Conservation (phyloP, 2,797 vertebrate genomes). For the Enteromius fasciolatus region DNA sequence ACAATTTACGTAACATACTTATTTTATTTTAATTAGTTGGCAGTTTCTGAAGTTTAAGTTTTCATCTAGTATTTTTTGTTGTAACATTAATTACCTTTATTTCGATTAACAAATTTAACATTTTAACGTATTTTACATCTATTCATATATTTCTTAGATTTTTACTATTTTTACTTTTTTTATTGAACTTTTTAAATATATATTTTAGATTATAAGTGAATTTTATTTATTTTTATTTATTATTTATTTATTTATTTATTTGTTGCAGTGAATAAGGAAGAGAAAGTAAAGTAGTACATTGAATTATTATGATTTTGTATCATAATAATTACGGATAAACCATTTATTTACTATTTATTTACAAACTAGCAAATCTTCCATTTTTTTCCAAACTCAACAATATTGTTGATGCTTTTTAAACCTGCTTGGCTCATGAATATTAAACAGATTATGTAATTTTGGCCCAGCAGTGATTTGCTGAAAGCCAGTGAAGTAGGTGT, state of each 20-base stretch:
- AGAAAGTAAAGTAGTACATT: neutral
- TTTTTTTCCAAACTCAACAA: neutral
- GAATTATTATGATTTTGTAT: neutral
- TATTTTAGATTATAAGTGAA: no score
- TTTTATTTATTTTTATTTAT: no score
- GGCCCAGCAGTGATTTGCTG: neutral
- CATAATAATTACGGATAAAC: neutral
- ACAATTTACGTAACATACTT: no score
- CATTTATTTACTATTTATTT: no score
- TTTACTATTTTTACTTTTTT: no score
- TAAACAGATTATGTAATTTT: slow-evolving; percentile 14
- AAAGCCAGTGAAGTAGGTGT: neutral
- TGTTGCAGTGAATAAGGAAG: neutral
- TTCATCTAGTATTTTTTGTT: neutral
- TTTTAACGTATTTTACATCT: neutral
- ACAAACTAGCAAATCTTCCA: neutral
- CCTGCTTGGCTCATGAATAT: slow-evolving; percentile 3
- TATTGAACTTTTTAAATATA: no score
- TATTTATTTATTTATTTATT: no score
- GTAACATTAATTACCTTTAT: neutral
- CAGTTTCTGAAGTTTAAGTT: no score
- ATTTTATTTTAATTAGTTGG: no score
- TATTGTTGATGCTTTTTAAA: neutral
- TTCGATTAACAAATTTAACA: neutral
- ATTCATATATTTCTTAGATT: neutral